Evolutionary conservation across 2,888 invertebrate genomes (phyloP).

Genomic region (Cosmopolites sordidus): DNA sequence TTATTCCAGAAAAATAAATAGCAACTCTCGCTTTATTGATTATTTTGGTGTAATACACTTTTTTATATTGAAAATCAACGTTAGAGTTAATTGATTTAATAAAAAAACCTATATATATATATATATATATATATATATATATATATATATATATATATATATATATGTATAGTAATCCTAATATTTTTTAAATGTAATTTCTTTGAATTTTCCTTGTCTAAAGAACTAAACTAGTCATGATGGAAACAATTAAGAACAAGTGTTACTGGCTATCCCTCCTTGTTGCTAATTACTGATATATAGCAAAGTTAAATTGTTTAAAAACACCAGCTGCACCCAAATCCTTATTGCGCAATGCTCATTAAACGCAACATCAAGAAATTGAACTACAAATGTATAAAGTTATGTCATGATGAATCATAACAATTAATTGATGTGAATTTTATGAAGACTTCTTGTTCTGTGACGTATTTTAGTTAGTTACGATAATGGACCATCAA

Average conservation of each 20-base stretch:
- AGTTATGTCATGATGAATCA: slow-evolving; percentile 19
- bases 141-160: no score
- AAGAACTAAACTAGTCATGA: not conserved
- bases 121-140: no score
- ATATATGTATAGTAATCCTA: no score
- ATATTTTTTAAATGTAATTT: no score
- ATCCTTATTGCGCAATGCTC: slow-evolving; percentile 24
- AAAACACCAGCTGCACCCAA: slow-evolving; percentile 49
- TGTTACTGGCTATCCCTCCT: slow-evolving; percentile 45
- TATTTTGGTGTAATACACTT: no score
- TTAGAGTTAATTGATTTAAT: no score
- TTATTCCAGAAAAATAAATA: no score
- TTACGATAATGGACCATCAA: no score
- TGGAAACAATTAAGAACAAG: slow-evolving; percentile 47
- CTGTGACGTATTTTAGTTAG: no score
- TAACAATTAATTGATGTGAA: slow-evolving; percentile 10
- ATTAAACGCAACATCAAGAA: slow-evolving; percentile 13
- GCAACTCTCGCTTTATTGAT: no score
- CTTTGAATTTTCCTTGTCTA: not conserved
- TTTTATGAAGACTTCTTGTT: not conserved
- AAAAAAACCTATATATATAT: no score
- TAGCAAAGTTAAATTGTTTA: slow-evolving; percentile 49
- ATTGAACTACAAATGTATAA: slow-evolving; percentile 19
- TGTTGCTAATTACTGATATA: slow-evolving; percentile 44
- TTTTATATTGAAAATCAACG: no score